Percentiles rank a stretch among this genome's conserved stretches.
phyloP scores from a whole-genome alignment of 2,888 invertebrate genomes.

The Pteria penguin region DNA sequence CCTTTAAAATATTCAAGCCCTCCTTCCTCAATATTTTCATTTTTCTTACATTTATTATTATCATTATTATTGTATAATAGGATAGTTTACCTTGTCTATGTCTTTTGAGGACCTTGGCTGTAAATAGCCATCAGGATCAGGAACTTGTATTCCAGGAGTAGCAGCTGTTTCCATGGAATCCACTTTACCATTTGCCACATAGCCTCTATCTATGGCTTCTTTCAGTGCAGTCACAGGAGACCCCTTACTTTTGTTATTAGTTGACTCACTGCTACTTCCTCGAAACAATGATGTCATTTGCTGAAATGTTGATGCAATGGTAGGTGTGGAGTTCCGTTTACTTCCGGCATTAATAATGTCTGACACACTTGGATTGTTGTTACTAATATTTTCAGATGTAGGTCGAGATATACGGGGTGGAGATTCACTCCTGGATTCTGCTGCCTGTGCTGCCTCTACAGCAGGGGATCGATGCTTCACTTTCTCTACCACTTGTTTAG shows the following conservation, averaged over 20 bases:
- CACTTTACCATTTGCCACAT: conserved; percentile 57
- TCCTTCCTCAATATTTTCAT: no score
- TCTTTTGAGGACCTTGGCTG: conserved; percentile 48
- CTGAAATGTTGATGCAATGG: conserved; percentile 46
- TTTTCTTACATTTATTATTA: no score
- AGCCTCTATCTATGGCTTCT: conserved; percentile 76
- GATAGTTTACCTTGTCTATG: conserved; percentile 51
- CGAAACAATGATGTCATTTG: conserved; percentile 14
- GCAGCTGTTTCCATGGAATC: conserved; percentile 48
- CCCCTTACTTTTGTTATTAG: conserved; percentile 68
- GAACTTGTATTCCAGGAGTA: conserved; percentile 24
- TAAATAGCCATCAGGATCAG: conserved; percentile 49
- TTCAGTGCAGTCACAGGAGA: conserved; percentile 79
- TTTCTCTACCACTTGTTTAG: conserved; percentile 72
- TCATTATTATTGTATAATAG: neutral
- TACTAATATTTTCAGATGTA: conserved; percentile 35
- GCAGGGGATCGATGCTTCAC: conserved; percentile 66
- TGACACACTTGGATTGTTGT: conserved; percentile 39
- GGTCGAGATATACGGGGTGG: conserved; percentile 48
- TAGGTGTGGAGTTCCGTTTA: conserved; percentile 62
- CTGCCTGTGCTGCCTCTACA: conserved; percentile 30
- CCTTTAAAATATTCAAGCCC: no score
- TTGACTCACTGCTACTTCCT: conserved; percentile 38
- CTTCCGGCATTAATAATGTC: conserved; percentile 51
- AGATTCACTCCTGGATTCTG: conserved; percentile 49